Base-by-base conservation (phyloP, 2,797 vertebrate genomes). In the Apogon hyalosoma region DNA sequence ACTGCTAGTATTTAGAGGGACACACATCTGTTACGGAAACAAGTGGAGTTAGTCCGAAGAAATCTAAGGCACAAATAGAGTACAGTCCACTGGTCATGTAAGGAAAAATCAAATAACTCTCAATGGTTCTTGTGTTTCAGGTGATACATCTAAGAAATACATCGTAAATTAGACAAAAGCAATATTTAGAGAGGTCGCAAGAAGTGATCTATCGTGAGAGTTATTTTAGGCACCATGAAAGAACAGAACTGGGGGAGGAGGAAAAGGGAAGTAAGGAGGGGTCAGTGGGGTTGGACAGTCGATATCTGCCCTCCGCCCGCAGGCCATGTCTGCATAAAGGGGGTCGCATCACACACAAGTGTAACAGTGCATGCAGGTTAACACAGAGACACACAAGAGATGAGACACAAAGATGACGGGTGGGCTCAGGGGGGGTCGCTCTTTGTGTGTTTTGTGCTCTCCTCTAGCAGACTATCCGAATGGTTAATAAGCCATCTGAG, bases 371-470 rank as follows among this genome's bases (percentile, higher is more conserved):
- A 21, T 63, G 68, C 49, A 66, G 77, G 77, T 68, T 75, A 49
- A 66, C 75, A 62, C 55, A 55, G 53, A 57, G 31, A 75, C n/a
- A 47, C 54, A 55, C 38, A 45, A 42, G 38, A 48, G 28, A 42
- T 21, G 78, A 84, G 75, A 87, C 83, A 84, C 75, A 89, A 69
- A 83, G 78, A 77, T 73, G 79, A 59, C 36, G 49, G 42, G 56
- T 55, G 74, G 28, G 28, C 56, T 75, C 63, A 2, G 68, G 24
- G 68, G 68, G 65, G 63, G 78, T 45, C 45, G 68, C 63, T 84
- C 77, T 89, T 80, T 85, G 77, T 88, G 63, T 69, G 73, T 75
- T 78, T n/a, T 55, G 52, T 38, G 49, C 8, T 74, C 40, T 56
- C 60, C 41, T 40, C 41, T 3, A 63, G 66, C 61, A 59, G 69